A percentile compares a stretch with the other conserved stretches of the same genome.
phyloP scores from a whole-genome alignment of 2,797 vertebrate species.

The Halcyon leucocephala region DNA sequence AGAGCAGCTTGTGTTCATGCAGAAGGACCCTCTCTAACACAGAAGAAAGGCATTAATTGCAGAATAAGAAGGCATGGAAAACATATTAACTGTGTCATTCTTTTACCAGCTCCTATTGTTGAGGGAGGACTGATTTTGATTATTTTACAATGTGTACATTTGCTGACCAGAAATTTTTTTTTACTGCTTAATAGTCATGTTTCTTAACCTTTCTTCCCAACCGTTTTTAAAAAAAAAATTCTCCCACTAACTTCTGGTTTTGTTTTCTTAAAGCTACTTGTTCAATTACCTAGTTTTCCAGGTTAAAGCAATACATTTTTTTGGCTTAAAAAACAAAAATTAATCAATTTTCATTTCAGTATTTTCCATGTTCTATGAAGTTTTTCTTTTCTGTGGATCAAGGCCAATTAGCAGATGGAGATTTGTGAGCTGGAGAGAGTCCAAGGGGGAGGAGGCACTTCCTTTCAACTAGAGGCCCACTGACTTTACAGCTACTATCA shows the following conservation, averaged over 20 bases:
- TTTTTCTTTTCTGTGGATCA: slow-evolving; percentile 46
- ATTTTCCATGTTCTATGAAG: slow-evolving; percentile 29
- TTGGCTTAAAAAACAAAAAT: slow-evolving; percentile 3
- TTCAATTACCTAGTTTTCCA: slow-evolving; percentile 1
- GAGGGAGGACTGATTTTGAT: slow-evolving; percentile 46
- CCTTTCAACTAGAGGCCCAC: slow-evolving; percentile 14
- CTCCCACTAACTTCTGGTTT: slow-evolving; percentile 11
- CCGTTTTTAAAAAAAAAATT: neutral
- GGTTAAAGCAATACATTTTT: neutral
- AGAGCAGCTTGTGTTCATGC: slow-evolving; percentile 1
- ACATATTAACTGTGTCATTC: slow-evolving; percentile 60
- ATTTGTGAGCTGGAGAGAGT: slow-evolving; percentile 39
- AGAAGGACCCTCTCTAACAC: neutral
- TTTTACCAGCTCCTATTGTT: slow-evolving; percentile 48
- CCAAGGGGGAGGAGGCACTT: slow-evolving; percentile 20
- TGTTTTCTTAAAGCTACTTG: slow-evolving; percentile 32
- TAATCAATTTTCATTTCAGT: neutral
- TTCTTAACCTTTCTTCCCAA: neutral
- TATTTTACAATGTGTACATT: slow-evolving; percentile 39
- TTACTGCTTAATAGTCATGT: neutral
- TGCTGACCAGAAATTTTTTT: neutral
- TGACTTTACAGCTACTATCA: slow-evolving; percentile 19
- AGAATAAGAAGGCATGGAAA: slow-evolving; percentile 60
- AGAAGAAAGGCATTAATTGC: slow-evolving; percentile 28
- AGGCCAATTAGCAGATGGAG: slow-evolving; percentile 65